Percentiles rank a stretch among this genome's conserved stretches.
Conservation (phyloP, 30 jellyfish, hydroid and myxozoan species). For the Turritopsis rubra region DNA sequence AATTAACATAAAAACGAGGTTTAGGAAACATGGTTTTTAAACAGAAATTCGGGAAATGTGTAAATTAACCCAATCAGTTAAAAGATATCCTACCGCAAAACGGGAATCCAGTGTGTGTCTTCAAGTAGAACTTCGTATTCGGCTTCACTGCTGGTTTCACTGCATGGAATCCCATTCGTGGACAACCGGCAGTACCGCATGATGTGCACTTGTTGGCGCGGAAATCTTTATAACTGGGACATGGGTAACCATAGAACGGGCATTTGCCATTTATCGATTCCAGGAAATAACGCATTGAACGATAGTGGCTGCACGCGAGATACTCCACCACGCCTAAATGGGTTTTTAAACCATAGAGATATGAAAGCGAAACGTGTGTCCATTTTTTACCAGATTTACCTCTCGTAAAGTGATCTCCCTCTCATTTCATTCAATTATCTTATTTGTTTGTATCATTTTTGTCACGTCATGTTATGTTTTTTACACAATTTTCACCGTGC, state of each 20-base stretch:
- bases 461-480: no score
- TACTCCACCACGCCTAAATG: slow-evolving; percentile 43
- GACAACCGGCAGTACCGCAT: slow-evolving; percentile 48
- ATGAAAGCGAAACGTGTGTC: no score
- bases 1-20: background rate
- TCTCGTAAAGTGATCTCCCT: no score
- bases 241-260: slow-evolving; percentile 28
- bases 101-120: slow-evolving; percentile 38
- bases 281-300: slow-evolving; percentile 36
- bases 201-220: slow-evolving; percentile 30
- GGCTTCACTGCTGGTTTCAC: slow-evolving; percentile 21
- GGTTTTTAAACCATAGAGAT: no score
- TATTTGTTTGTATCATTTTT: no score
- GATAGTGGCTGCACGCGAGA: slow-evolving; percentile 65
- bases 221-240: slow-evolving; percentile 40
- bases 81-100: slow-evolving; percentile 38
- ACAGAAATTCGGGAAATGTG: background rate
- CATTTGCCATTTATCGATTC: slow-evolving; percentile 42
- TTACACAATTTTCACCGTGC: no score
- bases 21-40: background rate
- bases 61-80: background rate
- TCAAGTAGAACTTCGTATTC: slow-evolving; percentile 36
- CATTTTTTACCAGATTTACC: no score
- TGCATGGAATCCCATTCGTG: slow-evolving; percentile 56
- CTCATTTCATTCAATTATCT: no score